Percentiles rank a stretch among this genome's conserved stretches.
Evolutionary conservation across 2,888 invertebrate species (phyloP).

Genomic region (Cryptops parisi): DNA sequence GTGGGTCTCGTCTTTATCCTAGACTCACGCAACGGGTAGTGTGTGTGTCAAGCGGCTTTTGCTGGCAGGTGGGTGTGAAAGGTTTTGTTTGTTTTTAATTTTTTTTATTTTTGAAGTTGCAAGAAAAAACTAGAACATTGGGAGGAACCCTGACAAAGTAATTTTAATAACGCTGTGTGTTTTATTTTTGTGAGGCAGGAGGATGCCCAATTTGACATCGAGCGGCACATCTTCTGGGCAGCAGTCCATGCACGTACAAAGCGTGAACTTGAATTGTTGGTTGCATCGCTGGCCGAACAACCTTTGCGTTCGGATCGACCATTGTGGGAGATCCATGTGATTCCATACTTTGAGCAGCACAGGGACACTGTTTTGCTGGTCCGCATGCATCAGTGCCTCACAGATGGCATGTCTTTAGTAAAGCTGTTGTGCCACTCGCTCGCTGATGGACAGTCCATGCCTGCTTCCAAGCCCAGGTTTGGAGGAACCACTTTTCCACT

Average conservation of each 20-base stretch:
- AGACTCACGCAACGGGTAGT: constrained; percentile 36
- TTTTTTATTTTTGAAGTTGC: no score
- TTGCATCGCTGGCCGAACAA: constrained; percentile 33
- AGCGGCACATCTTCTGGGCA: constrained; percentile 37
- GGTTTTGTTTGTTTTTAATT: no score
- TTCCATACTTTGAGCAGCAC: constrained; percentile 32
- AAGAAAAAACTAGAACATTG: no score
- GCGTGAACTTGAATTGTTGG: constrained; percentile 34
- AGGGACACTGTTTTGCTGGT: constrained; percentile 35
- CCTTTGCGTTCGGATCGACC: constrained; percentile 34
- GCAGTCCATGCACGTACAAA: constrained; percentile 28
- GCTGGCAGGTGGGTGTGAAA: no score
- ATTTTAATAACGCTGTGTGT: no score
- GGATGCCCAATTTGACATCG: constrained; percentile 36
- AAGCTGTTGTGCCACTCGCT: constrained; percentile 32
- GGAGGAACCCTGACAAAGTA: no score
- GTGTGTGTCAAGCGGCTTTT: constrained; percentile 32
- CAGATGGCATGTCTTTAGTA: constrained; percentile 39
- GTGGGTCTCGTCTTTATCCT: constrained; percentile 33
- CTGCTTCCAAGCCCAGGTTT: constrained; percentile 28
- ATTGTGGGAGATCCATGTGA: constrained; percentile 40
- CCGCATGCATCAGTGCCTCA: constrained; percentile 38
- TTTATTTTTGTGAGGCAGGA: no score
- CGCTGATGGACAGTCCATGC: constrained; percentile 28
- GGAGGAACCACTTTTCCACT: constrained; percentile 32